Percentiles rank a stretch among this genome's conserved stretches.
These are phyloP conservation scores for Momotus momota DNA, from an alignment of 2,797 vertebrate genomes.

Conservation along the genomic window DNA sequence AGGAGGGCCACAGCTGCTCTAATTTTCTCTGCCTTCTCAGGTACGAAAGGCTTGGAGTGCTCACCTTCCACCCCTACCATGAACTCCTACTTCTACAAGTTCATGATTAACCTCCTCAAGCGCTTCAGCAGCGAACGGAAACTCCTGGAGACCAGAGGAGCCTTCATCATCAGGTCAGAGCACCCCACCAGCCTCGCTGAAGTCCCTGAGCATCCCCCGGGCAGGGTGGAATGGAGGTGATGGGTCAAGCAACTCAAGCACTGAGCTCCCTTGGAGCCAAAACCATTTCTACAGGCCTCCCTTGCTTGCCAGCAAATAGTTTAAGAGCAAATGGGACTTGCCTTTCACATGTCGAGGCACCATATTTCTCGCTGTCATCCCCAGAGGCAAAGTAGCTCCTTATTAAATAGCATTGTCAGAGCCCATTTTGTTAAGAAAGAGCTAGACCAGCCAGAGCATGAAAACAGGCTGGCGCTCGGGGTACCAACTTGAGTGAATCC, in stretches of 20 bases:
- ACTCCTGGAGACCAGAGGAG: slow-evolving; percentile 92
- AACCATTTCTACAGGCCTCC: background rate
- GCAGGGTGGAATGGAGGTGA: fast-evolving
- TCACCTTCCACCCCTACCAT: slow-evolving; percentile 96
- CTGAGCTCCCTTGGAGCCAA: fast-evolving
- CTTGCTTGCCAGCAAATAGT: fast-evolving
- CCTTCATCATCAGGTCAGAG: slow-evolving; percentile 93
- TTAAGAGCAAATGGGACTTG: background rate
- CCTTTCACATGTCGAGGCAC: background rate
- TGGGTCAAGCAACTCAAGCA: background rate
- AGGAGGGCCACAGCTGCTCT: background rate
- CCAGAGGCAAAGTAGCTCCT: background rate
- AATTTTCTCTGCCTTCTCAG: slow-evolving; percentile 57
- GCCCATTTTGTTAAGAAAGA: background rate
- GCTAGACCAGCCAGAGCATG: background rate
- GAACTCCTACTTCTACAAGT: slow-evolving; percentile 99
- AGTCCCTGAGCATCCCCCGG: too few relatives aligned
- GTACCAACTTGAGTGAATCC: background rate
- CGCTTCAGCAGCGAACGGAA: slow-evolving; percentile 94
- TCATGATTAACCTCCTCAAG: slow-evolving; percentile 98
- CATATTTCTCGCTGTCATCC: slow-evolving; percentile 1
- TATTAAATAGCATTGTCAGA: background rate
- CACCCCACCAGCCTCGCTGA: background rate
- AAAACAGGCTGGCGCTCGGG: background rate
- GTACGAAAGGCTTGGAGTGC: slow-evolving; percentile 84